Base-by-base conservation (phyloP, 2,113 vertebrate species). In the Sciurus niger region DNA sequence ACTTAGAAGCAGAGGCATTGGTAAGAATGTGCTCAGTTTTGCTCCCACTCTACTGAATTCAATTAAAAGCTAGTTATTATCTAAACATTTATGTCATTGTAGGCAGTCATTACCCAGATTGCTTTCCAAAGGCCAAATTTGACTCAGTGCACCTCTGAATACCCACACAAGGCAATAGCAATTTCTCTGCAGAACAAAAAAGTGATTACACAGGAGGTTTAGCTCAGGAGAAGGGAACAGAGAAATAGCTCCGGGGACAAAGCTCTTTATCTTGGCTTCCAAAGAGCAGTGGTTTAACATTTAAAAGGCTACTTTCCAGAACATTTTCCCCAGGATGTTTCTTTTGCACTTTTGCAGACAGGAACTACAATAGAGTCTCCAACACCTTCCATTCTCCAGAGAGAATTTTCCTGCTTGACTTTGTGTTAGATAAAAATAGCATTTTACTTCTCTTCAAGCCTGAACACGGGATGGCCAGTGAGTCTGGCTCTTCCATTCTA, bases 261-360 rank as follows among this genome's bases (percentile, higher is more conserved):
- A 98, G 95, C 98, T 97, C 96, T 97, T 96, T 79, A 90, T 97
- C 88, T 89, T 3, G 0, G 32, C 63, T 93, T 96, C 90, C 92
- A 70, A 93, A 95, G 92, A 51, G 51, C 86, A 58, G 30, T 48
- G 67, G 43, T 93, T 97, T 94, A 91, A 89, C 77, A 43, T 79
- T 95, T 46, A 86, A 96, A 97, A 86, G 84, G 78, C 30, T 37
- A 34, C 12, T 74, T 95, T 74, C 80, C 46, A 43, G 86, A 82
- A 70, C 28, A 40, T 67, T 87, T 96, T 32, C 65, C 70, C 60
- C 34, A 32, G 67, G 48, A 82, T 93, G 92, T 51, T 93, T 85
- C 80, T 72, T 86, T 95, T 37, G 30, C 8, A 40, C 68, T 12
- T 74, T 84, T 94, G 46, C 46, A 83, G 32, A 60, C 58, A 72